phyloP scores from a whole-genome alignment of 92 coral and sea anemone species.

The Epizoanthus ramosus region DNA sequence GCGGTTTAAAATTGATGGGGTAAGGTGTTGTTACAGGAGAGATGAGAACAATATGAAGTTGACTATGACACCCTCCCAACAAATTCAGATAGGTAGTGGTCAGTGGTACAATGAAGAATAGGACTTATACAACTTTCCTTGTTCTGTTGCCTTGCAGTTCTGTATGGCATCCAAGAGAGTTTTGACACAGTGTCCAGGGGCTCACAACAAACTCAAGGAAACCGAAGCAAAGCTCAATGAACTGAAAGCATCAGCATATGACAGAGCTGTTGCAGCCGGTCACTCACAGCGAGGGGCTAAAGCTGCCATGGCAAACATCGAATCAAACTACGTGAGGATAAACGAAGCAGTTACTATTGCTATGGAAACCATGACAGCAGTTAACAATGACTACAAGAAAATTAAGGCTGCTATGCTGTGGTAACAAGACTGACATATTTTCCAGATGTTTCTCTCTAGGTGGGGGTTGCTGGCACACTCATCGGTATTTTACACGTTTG shows the following conservation, averaged over 20 bases:
- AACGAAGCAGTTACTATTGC: conserved; percentile 81
- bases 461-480: too few species aligned
- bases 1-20: too few species aligned
- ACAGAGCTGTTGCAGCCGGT: conserved; percentile 73
- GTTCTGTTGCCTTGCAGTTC: conserved; percentile 46
- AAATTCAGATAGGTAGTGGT: too few species aligned
- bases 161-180: conserved; percentile 83
- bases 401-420: conserved; percentile 98
- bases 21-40: too few species aligned
- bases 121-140: too few species aligned
- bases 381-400: conserved; percentile 90
- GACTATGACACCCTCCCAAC: too few species aligned
- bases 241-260: conserved; percentile 71
- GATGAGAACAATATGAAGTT: too few species aligned
- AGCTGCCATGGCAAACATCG: conserved; percentile 81
- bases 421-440: conserved; percentile 33
- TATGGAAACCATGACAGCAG: conserved; percentile 93
- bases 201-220: conserved; percentile 81
- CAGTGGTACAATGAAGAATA: too few species aligned
- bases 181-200: conserved; percentile 76
- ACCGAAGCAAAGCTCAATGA: conserved; percentile 70
- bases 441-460: too few species aligned
- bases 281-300: conserved; percentile 74
- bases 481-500: too few species aligned
- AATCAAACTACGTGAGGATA: conserved; percentile 82